Percentiles rank a stretch among this genome's conserved stretches.
Evolutionary conservation across 30 jellyfish, hydroid and myxozoan genomes (phyloP).

Genomic region (Cassiopea andromeda): DNA sequence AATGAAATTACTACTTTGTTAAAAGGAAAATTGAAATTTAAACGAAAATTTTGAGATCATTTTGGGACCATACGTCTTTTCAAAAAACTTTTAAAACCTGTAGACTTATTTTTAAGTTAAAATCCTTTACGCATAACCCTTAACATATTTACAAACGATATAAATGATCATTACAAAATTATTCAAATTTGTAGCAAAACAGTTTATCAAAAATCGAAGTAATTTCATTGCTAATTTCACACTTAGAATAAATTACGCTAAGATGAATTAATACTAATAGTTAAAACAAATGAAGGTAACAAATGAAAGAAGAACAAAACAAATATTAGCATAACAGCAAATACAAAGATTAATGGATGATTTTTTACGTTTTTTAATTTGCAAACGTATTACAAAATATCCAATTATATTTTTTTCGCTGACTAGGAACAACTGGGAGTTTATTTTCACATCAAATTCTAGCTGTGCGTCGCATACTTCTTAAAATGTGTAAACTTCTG

Average conservation of each 20-base stretch:
- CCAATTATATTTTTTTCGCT: too few relatives aligned
- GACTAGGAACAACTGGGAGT: too few relatives aligned
- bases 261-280: background rate
- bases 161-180: background rate
- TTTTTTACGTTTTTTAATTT: too few relatives aligned
- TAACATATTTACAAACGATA: background rate
- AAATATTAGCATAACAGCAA: too few relatives aligned
- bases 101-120: slow-evolving; percentile 15
- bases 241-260: background rate
- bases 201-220: background rate
- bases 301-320: too few relatives aligned
- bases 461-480: too few relatives aligned
- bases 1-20: background rate
- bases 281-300: too few relatives aligned
- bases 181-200: background rate
- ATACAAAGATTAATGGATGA: too few relatives aligned
- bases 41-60: background rate
- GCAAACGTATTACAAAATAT: too few relatives aligned
- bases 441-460: too few relatives aligned
- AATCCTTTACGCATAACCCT: slow-evolving; percentile 64
- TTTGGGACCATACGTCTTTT: background rate
- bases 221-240: too few relatives aligned
- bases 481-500: too few relatives aligned
- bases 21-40: background rate
- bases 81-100: background rate